Evolutionary conservation across 2,888 invertebrate species (phyloP), one percentile per base, ranked within the genome.

Genomic region (Euspilapteryx auroguttella): DNA sequence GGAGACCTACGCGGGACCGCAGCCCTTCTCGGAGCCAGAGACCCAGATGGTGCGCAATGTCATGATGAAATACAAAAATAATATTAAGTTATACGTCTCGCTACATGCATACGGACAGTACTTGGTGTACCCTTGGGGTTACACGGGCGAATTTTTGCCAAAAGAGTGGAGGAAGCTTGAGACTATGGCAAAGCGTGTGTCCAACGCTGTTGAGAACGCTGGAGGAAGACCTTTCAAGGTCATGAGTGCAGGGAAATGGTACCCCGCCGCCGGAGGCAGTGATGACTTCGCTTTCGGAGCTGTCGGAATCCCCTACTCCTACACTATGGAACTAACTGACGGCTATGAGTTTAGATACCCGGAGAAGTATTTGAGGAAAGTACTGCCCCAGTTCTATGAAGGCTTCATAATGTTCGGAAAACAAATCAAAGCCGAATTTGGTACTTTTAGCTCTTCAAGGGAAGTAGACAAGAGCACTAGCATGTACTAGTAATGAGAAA

Each of bases 91-190:
- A 12, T 89, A 86, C 48, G 54, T 87, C 1, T 80, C 85, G 0
- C 46, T 88, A 27, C 89, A 89, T 49, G 73, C 86, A 1, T 87
- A 83, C 36, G 86, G 86, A 2, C 69, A 79, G 34, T 81, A 78
- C 37, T 42, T 84, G 25, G 68, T 84, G 0, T 81, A 83, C 40
- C 83, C 83, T 0, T 85, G 82, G 81, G 83, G 83, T 8, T 83
- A 66, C 36, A 80, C 80, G 0, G 57, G 49, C 1, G 47, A 75
- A 0, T 64, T 32, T 2, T 44, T 79, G 12, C 80, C 82, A 1
- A 51, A 59, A 4, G 55, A 71, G 11, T 77, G 75, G 57, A 57
- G 58, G 27, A 64, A 63, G 29, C 45, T 82, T 3, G 59, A 77
- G 30, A 28, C 37, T 0, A 35, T 79, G 14, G 80, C 65, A 0